Conservation (phyloP, 2,888 invertebrate species). For the Aphodius sticticus region DNA sequence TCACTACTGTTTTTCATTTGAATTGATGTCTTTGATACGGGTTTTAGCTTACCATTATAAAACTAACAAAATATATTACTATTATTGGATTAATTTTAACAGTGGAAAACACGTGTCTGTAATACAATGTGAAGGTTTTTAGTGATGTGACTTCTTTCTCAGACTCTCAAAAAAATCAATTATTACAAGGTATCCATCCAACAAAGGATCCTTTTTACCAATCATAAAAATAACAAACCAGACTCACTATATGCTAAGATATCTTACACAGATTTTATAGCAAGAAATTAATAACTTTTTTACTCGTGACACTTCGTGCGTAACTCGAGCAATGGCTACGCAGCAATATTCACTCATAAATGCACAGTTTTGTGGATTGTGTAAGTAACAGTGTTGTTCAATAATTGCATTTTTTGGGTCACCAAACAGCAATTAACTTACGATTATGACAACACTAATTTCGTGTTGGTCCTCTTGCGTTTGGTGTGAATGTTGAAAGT, state of each 20-base stretch:
- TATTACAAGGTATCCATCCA: neutral
- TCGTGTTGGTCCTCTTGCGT: neutral
- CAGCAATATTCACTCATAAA: neutral
- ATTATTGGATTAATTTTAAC: too few species aligned
- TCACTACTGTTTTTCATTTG: too few species aligned
- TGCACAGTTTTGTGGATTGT: neutral
- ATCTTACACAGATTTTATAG: neutral
- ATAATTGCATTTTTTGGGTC: neutral
- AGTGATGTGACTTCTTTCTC: too few species aligned
- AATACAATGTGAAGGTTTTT: too few species aligned
- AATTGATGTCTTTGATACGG: too few species aligned
- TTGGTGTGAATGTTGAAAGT: slow-evolving; percentile 4
- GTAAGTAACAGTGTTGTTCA: neutral
- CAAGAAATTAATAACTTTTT: neutral
- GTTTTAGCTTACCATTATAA: too few species aligned
- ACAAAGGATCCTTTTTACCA: neutral
- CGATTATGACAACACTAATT: neutral
- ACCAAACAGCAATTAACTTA: neutral
- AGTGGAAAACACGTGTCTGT: too few species aligned
- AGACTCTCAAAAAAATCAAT: too few species aligned
- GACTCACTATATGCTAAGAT: neutral
- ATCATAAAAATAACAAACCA: neutral
- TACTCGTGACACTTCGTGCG: neutral
- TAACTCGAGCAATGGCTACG: neutral
- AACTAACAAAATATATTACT: too few species aligned